Conservation (phyloP, 2,797 vertebrate genomes). For the Siniperca undulata region DNA sequence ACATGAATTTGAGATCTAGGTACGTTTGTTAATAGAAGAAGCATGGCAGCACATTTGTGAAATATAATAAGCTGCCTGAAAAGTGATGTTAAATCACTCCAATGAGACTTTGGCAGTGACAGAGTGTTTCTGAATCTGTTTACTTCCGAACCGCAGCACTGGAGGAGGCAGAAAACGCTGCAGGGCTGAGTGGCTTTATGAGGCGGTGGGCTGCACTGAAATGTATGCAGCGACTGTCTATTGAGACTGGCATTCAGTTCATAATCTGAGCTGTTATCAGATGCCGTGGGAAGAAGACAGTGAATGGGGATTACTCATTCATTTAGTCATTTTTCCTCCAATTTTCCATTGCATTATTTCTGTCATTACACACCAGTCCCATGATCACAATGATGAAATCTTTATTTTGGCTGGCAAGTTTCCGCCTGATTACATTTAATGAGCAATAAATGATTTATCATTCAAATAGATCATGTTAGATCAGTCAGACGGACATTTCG, state of each 20-base stretch:
- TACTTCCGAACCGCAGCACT: slow-evolving; percentile 68
- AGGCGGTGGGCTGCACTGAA: slow-evolving; percentile 57
- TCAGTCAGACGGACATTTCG: slow-evolving; percentile 73
- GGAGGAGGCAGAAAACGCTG: slow-evolving; percentile 71
- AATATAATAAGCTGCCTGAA: slow-evolving; percentile 65
- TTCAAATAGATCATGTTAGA: slow-evolving; percentile 73
- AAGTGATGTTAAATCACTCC: slow-evolving; percentile 69
- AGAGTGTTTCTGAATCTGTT: slow-evolving; percentile 72
- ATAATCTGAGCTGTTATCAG: slow-evolving; percentile 74
- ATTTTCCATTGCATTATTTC: slow-evolving; percentile 78
- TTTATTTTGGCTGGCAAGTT: slow-evolving; percentile 82
- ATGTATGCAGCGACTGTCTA: slow-evolving; percentile 70
- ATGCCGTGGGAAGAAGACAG: slow-evolving; percentile 73
- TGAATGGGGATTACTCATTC: slow-evolving; percentile 80
- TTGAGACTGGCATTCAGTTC: slow-evolving; percentile 67
- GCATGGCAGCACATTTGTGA: slow-evolving; percentile 66
- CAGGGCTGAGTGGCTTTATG: slow-evolving; percentile 72
- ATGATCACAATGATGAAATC: slow-evolving; percentile 80
- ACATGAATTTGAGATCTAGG: slow-evolving; percentile 20
- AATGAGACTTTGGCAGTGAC: slow-evolving; percentile 66
- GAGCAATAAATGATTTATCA: slow-evolving; percentile 77
- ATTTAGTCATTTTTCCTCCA: slow-evolving; percentile 80
- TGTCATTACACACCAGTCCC: slow-evolving; percentile 78
- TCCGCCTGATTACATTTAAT: slow-evolving; percentile 83
- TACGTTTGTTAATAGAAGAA: slow-evolving; percentile 62